Evolutionary conservation across 2,888 invertebrate species (phyloP), one percentile per base, ranked within the genome.

Genomic region (Arrhopalites spinosus): DNA sequence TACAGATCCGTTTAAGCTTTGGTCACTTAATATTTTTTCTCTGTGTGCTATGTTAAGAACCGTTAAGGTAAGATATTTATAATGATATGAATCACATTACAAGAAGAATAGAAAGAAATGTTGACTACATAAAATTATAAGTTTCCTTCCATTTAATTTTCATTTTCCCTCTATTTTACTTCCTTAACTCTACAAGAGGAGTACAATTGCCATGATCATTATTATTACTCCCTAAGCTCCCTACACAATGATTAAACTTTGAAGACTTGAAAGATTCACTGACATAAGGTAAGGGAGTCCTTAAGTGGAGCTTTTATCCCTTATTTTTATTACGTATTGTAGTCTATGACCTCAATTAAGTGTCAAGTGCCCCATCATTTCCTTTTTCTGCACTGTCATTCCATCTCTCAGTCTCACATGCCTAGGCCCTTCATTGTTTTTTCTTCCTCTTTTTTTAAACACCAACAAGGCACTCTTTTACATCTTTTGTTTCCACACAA

Each of bases 331-430:
- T 64, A 64, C 64, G 64, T 25, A 64, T 64, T 64, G 64, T 36
- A 64, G 30, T 64, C 64, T 64, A n/a, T 61, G 61, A 64, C 64
- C 64, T 64, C 64, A 64, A 64, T 64, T 64, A 64, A 30, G 20
- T 64, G 64, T 64, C 64, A 64, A 64, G 27, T 36, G 3, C 20
- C 64, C 64, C 20, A 64, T 64, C 20, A 64, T 64, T 64, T 64
- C 43, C 64, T 25, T n/a, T 29, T 64, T 36, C 64, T 17, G 64
- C 64, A 64, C 15, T n/a, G 64, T 64, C 64, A 64, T 64, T 30
- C 64, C 15, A 3, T 36, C n/a, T 64, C 43, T 25, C 15, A n/a
- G 5, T 25, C 13, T 61, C 15, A n/a, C 3, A 50, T 15, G 3
- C 20, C n/a, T 50, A 50, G 45, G n/a, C n/a, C n/a, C 36, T 36